phyloP scores from a whole-genome alignment of 2,888 invertebrate species.

The Eremobia ochroleuca region DNA sequence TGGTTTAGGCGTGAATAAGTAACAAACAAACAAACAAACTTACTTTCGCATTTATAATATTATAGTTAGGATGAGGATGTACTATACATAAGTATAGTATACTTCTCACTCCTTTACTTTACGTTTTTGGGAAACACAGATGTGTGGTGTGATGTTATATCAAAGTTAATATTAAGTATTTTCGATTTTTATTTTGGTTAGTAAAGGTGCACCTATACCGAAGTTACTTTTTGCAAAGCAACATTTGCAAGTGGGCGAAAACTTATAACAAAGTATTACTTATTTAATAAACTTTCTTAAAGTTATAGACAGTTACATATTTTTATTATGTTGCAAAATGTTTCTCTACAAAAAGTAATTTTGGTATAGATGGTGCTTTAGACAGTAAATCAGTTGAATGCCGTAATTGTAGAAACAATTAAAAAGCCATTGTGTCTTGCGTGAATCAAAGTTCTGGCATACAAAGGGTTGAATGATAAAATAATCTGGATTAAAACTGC shows the following conservation, averaged over 20 bases:
- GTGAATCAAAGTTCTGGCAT: not conserved
- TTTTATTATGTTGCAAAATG: not conserved
- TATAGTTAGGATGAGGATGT: no score
- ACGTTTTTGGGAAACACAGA: not conserved
- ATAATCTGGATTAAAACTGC: constrained; percentile 41
- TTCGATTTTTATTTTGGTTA: not conserved
- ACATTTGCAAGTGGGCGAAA: not conserved
- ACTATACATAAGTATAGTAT: no score
- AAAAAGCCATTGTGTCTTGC: not conserved
- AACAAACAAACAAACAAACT: no score
- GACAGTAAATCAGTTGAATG: not conserved
- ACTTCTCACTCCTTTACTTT: not conserved
- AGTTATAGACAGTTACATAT: not conserved
- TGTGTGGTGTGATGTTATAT: not conserved
- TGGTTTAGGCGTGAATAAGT: no score
- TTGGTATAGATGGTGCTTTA: not conserved
- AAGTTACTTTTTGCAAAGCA: not conserved
- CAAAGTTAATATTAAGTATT: not conserved
- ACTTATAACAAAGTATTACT: not conserved
- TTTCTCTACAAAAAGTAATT: not conserved
- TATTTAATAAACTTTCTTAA: not conserved
- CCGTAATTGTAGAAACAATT: not conserved
- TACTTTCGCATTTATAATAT: no score
- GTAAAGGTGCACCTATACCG: not conserved
- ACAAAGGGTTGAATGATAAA: not conserved